Percentiles rank a stretch among this genome's conserved stretches.
Conservation (phyloP, 2,113 vertebrate genomes). For the Poicephalus meyeri region DNA sequence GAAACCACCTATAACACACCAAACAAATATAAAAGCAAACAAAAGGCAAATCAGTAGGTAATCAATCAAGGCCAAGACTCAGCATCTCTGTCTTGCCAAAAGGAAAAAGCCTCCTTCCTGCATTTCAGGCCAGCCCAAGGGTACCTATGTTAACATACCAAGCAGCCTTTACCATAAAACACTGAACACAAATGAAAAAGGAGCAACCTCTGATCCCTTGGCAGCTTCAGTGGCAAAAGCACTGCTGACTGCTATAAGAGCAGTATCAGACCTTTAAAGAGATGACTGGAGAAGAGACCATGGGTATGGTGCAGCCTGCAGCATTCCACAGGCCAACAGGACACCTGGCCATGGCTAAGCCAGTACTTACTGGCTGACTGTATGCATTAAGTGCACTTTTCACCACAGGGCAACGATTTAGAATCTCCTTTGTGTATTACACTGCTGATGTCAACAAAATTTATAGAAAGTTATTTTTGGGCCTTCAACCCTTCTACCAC, state of each 20-base stretch:
- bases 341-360: not conserved
- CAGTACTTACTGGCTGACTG: not conserved
- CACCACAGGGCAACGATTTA: not conserved
- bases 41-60: not conserved
- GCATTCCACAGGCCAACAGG: not conserved
- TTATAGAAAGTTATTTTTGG: not conserved
- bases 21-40: not conserved
- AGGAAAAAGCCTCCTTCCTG: not conserved
- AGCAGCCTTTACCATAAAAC: not conserved
- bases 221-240: not conserved
- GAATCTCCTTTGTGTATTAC: not conserved
- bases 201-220: not conserved
- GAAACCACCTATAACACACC: conserved; percentile 84
- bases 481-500: not conserved
- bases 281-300: too few species aligned
- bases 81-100: not conserved
- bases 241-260: not conserved
- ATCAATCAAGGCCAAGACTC: not conserved
- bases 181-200: not conserved
- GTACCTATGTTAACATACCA: fast-evolving
- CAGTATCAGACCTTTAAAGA: not conserved
- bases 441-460: not conserved
- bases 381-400: not conserved
- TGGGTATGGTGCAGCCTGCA: not conserved
- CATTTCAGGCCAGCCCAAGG: not conserved